A percentile compares a stretch with the other conserved stretches of the same genome.
These are phyloP conservation scores for Malacosoma neustria DNA, from an alignment of 2,888 invertebrate species.

Conservation along the genomic window DNA sequence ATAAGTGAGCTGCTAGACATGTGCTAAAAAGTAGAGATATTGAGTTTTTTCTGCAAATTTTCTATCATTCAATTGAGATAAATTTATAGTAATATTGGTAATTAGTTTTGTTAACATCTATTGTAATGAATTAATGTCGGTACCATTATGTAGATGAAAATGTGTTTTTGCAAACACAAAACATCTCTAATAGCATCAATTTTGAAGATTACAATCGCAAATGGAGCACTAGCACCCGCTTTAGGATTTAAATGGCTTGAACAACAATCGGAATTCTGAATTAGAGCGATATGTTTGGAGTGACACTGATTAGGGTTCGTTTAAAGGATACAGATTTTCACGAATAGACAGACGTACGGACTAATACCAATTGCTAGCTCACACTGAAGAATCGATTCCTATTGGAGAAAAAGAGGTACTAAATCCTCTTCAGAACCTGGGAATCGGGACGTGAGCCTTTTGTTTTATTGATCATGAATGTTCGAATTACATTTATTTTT, in stretches of 20 bases:
- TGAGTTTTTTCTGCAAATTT: too few species aligned
- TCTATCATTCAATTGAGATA: too few species aligned
- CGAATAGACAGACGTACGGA: constrained; percentile 2
- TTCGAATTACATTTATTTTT: too few species aligned
- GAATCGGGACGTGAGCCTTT: too few species aligned
- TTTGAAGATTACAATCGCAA: background rate
- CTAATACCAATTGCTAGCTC: constrained; percentile 14
- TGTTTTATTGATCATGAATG: too few species aligned
- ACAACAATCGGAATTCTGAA: constrained; percentile 17
- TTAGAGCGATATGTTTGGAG: constrained; percentile 16
- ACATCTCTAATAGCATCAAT: background rate
- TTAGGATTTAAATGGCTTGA: constrained; percentile 8
- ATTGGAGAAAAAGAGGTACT: background rate
- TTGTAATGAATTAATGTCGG: too few species aligned
- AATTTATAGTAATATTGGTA: too few species aligned
- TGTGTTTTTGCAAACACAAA: background rate
- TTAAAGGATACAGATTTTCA: constrained; percentile 16
- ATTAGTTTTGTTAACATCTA: too few species aligned
- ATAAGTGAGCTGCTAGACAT: too few species aligned
- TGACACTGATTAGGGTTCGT: constrained; percentile 25
- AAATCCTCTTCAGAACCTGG: background rate
- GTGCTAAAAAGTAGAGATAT: too few species aligned
- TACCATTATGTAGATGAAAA: too few species aligned
- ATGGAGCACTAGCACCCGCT: constrained; percentile 1
- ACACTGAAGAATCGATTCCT: background rate